Percentiles rank a stretch among this genome's conserved stretches.
These are phyloP conservation scores for Onychorhynchus coronatus DNA, from an alignment of 2,113 vertebrate genomes.

Conservation along the genomic window DNA sequence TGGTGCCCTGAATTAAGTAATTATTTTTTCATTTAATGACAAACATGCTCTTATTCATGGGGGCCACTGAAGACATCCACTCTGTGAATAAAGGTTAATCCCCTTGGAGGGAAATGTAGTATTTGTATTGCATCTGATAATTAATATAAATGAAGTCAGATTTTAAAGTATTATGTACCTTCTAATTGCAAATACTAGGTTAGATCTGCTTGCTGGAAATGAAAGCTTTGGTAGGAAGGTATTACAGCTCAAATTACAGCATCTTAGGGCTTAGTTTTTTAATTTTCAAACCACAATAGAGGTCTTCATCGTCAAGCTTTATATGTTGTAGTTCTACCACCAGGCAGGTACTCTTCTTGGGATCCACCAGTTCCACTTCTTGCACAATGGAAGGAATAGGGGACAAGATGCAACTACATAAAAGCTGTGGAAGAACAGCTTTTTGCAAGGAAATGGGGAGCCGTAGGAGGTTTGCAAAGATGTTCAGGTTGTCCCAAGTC, in stretches of 20 bases:
- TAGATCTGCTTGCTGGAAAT: background rate
- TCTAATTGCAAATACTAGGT: background rate
- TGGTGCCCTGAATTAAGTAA: conserved; percentile 14
- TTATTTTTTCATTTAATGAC: conserved; percentile 36
- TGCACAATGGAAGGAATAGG: background rate
- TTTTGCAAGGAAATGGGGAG: background rate
- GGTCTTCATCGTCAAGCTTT: background rate
- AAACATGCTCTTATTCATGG: background rate
- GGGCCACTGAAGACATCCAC: background rate
- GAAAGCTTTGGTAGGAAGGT: background rate
- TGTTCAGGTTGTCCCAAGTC: background rate
- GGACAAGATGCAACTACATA: background rate
- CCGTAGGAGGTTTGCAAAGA: background rate
- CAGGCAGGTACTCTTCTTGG: background rate
- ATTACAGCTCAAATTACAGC: background rate
- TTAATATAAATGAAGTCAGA: background rate
- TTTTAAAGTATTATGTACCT: background rate
- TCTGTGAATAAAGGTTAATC: conserved; percentile 25
- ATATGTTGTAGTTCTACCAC: background rate
- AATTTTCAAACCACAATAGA: background rate
- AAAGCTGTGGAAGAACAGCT: background rate
- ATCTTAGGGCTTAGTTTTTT: background rate
- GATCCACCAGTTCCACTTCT: background rate
- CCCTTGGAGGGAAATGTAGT: background rate
- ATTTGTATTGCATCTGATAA: background rate